Conservation (phyloP, 1,140 invertebrate species). For the Ceratosolen solmsi region DNA sequence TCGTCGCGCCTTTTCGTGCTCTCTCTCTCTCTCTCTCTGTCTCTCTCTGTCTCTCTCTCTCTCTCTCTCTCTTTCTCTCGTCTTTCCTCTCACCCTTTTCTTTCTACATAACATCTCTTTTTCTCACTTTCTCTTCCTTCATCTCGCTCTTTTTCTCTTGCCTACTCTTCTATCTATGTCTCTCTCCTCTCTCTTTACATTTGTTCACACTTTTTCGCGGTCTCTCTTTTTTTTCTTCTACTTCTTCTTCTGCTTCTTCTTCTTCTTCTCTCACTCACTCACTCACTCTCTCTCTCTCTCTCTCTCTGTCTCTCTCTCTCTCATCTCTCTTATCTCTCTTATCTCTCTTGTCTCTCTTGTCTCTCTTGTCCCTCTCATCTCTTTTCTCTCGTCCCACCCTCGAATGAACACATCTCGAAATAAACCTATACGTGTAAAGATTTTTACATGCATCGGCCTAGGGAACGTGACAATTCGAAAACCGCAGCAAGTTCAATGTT, state of each 20-base stretch:
- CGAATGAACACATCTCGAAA: not conserved
- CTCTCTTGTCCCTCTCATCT: too few species aligned
- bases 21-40: not conserved
- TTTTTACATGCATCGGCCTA: too few species aligned
- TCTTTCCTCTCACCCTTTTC: not conserved
- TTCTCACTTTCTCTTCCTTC: not conserved
- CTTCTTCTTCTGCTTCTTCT: not conserved
- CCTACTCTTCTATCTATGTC: not conserved
- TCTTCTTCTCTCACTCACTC: not conserved
- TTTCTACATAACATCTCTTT: not conserved
- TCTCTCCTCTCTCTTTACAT: not conserved
- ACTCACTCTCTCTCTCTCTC: not conserved
- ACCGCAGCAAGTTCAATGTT: too few species aligned
- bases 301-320: too few species aligned
- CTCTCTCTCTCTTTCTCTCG: not conserved
- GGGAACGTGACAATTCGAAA: not conserved
- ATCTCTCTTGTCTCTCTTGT: too few species aligned
- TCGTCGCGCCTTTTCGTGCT: not conserved
- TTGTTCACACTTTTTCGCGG: not conserved
- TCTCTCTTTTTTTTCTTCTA: too few species aligned
- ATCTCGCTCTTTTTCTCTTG: not conserved
- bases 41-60: slow-evolving; percentile 1
- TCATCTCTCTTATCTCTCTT: not conserved
- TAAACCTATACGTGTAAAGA: not conserved
- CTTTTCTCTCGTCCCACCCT: too few species aligned